Conservation (phyloP, 2,797 vertebrate species). For the Gambelia wislizenii region DNA sequence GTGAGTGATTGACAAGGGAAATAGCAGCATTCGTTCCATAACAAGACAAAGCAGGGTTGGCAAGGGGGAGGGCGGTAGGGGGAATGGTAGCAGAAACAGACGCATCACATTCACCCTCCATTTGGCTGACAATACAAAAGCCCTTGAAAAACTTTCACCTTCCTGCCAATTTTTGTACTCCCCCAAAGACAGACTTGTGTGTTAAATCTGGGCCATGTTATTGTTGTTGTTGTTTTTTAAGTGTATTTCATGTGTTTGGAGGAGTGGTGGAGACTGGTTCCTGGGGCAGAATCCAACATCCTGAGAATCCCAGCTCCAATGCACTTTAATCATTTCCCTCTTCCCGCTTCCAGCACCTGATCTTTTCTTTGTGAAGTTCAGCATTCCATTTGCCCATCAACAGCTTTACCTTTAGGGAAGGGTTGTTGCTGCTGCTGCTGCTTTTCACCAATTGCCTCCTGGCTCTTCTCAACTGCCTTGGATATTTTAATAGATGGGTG, state of each 20-base stretch:
- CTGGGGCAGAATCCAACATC: not conserved
- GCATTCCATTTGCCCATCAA: not conserved
- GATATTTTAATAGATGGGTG: not conserved
- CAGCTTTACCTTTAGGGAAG: not conserved
- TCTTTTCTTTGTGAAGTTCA: not conserved
- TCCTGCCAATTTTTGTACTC: not conserved
- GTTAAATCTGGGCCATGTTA: not conserved
- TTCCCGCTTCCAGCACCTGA: too few relatives aligned
- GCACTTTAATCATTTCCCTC: not conserved
- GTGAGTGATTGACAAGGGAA: slow-evolving; percentile 31
- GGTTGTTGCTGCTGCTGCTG: not conserved
- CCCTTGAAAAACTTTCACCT: not conserved
- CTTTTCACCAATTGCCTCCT: too few relatives aligned
- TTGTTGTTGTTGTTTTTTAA: not conserved
- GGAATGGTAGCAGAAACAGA: not conserved
- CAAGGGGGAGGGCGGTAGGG: not conserved
- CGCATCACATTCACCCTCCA: not conserved
- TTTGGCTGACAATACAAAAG: not conserved
- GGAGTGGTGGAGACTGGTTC: fast-evolving
- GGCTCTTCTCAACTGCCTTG: not conserved
- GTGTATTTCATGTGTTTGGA: not conserved
- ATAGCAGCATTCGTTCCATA: not conserved
- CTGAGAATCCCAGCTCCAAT: not conserved
- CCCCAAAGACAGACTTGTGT: not conserved
- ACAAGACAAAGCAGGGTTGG: not conserved